Percentiles rank a stretch among this genome's conserved stretches.
phyloP scores from a whole-genome alignment of 2,113 vertebrate species.

The Laticauda colubrina region DNA sequence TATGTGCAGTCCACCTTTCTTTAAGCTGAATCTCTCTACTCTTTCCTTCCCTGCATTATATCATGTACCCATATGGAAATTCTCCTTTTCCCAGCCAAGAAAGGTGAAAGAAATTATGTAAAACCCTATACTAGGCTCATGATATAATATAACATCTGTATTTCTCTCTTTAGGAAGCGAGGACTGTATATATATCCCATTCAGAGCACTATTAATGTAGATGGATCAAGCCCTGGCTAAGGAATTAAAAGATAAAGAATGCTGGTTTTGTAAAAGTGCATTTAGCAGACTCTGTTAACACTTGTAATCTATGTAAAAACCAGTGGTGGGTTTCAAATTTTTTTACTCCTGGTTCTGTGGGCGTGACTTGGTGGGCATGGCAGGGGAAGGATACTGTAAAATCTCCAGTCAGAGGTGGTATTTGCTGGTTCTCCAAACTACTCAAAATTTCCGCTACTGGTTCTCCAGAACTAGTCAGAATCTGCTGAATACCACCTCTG shows the following conservation, averaged over 20 bases:
- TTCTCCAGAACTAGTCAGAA: no score
- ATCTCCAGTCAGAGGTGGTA: no score
- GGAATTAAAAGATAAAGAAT: neutral
- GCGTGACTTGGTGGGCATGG: no score
- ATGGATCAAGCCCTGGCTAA: neutral
- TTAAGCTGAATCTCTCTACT: neutral
- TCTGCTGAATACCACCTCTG: no score
- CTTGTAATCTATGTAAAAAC: conserved; percentile 14
- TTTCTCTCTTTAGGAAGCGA: neutral
- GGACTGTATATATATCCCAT: neutral
- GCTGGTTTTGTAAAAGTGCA: neutral
- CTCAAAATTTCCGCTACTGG: no score
- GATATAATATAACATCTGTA: neutral
- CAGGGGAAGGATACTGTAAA: no score
- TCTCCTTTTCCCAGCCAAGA: neutral
- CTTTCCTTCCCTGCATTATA: neutral
- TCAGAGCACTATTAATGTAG: neutral
- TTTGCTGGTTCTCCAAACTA: no score
- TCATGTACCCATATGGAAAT: neutral
- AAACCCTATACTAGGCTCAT: neutral
- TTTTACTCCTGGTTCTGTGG: no score
- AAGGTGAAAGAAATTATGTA: neutral
- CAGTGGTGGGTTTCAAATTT: neutral
- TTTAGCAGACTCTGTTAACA: neutral
- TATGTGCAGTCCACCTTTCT: neutral